phyloP scores from a whole-genome alignment of 2,797 vertebrate genomes.

The Gephyroberyx darwinii region DNA sequence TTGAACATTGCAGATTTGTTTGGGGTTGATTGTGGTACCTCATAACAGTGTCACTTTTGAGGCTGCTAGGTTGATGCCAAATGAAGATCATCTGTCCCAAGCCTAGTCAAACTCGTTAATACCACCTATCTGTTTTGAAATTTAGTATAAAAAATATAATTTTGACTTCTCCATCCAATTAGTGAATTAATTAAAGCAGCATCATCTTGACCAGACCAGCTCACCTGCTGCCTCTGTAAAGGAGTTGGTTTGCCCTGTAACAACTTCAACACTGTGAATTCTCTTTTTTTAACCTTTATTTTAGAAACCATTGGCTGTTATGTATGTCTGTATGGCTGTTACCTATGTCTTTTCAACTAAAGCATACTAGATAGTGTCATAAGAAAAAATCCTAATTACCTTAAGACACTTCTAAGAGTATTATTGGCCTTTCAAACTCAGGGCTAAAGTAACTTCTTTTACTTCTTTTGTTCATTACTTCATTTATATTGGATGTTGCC shows the following conservation, averaged over 20 bases:
- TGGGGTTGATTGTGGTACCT: not conserved
- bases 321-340: not conserved
- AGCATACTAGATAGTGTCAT: too few relatives aligned
- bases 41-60: not conserved
- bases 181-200: slow-evolving; percentile 5
- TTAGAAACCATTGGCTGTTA: not conserved
- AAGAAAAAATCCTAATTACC: too few relatives aligned
- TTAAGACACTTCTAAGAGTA: too few relatives aligned
- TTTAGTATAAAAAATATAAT: not conserved
- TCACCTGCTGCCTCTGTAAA: not conserved
- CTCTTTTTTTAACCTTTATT: not conserved
- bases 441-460: not conserved
- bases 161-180: not conserved
- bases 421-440: too few relatives aligned
- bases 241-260: too few relatives aligned
- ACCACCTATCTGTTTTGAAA: not conserved
- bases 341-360: not conserved
- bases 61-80: not conserved
- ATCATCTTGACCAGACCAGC: not conserved
- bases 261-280: not conserved
- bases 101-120: not conserved
- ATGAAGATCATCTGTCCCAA: not conserved
- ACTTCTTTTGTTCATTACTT: slow-evolving; percentile 7
- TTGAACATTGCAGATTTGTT: not conserved
- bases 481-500: not conserved